These are phyloP conservation scores for Balaenoptera acutorostrata DNA, from an alignment of 2,113 vertebrate species.

Conservation along the genomic window DNA sequence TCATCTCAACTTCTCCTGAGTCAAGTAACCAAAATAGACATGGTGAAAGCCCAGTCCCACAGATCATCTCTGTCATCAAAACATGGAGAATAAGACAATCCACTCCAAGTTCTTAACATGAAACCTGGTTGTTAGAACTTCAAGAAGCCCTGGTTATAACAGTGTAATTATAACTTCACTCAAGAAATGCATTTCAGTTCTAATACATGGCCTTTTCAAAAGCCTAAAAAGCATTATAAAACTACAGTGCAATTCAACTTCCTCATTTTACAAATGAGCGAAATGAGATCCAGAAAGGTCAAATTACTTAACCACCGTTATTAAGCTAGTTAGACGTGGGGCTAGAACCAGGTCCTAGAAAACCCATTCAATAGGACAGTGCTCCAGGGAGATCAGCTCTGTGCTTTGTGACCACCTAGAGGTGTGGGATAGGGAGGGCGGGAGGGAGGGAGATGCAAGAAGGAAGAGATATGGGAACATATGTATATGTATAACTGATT, in stretches of 20 bases:
- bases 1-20: neutral
- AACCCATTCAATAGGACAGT: neutral
- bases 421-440: no score
- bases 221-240: neutral
- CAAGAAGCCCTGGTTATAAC: neutral
- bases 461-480: no score
- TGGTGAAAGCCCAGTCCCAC: neutral
- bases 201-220: neutral
- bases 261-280: neutral
- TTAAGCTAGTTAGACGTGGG: neutral
- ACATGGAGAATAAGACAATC: neutral
- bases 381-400: neutral
- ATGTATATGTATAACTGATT: no score
- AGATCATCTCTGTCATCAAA: neutral
- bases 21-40: neutral
- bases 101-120: accelerated
- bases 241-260: neutral
- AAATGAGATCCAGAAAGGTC: neutral
- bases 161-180: neutral
- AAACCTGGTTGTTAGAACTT: neutral
- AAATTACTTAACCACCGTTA: neutral
- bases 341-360: neutral
- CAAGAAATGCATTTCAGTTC: neutral
- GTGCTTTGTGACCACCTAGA: no score
- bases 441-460: no score